Evolutionary conservation across 1,140 invertebrate species (phyloP), one percentile per base, ranked within the genome.

Genomic region (Lepidurus packardi): DNA sequence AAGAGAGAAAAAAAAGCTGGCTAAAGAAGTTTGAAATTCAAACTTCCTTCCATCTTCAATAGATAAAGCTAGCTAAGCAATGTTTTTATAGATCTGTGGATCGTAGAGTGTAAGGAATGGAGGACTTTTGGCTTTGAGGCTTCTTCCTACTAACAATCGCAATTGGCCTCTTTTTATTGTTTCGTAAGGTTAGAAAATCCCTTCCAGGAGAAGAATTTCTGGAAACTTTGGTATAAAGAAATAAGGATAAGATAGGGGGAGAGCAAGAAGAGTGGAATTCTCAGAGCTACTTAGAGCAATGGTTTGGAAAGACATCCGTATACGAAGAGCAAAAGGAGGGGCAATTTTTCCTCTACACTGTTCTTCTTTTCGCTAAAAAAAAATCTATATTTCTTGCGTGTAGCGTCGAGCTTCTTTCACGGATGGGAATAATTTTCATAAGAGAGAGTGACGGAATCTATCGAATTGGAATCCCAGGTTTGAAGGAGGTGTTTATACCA

Each of bases 221-320:
- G 4, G 53, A 65, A 65, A n/a, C 53, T 65, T 65, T 13, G 2
- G 2, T 34, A 34, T 4, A n/a, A 65, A 65, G 53, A 65, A 65
- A 65, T 65, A 65, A 21, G 53, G n/a, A 21, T n/a, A 21, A 65
- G 16, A 21, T 65, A 65, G 53, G 16, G 16, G 16, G 1, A 65
- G 47, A 21, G 53, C 53, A n/a, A 11, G 45, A 47, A 7, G 45
- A 21, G 53, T n/a, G 53, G 6, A 21, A 65, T 65, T 21, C 9
- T 21, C 53, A 65, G 53, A 21, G 53, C 53, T 65, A 65, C 53
- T 65, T 65, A 65, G 53, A 65, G 53, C 53, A 65, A 65, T 65
- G 53, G 53, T 65, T 65, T 65, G 53, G 53, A 65, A 65, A 65
- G 16, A 16, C 53, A 65, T 65, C 53, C 53, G 4, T 65, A 21